Evolutionary conservation across 2,113 vertebrate species (phyloP).

Genomic region (Clinocottus analis): DNA sequence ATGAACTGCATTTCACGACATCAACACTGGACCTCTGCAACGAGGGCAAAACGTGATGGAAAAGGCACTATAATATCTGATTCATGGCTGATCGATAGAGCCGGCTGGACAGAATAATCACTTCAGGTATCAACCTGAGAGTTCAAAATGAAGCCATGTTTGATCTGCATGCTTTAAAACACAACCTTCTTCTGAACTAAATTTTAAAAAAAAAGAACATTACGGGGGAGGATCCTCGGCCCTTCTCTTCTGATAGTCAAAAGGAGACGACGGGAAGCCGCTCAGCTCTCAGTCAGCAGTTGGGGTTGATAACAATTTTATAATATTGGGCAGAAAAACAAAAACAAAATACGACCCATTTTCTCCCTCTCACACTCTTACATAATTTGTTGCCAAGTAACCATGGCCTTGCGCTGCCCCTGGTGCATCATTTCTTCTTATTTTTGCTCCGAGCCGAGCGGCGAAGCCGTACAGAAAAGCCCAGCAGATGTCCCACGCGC

Average conservation of each 20-base stretch:
- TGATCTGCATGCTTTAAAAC: not conserved
- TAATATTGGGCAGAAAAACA: conserved; percentile 8
- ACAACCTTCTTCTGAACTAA: not conserved
- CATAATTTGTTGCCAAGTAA: conserved; percentile 51
- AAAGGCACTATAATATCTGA: conserved; percentile 39
- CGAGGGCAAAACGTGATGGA: not conserved
- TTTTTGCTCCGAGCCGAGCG: conserved; percentile 15
- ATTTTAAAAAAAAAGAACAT: conserved; percentile 1
- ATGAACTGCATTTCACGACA: conserved; percentile 7
- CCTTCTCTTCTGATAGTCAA: conserved; percentile 1
- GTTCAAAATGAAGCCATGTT: conserved; percentile 12
- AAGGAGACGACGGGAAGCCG: not conserved
- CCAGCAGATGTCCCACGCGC: not conserved
- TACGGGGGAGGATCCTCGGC: not conserved
- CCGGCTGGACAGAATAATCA: conserved; percentile 2
- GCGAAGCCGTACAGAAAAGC: conserved; percentile 12
- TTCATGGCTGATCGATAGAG: conserved; percentile 23
- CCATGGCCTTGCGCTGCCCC: conserved; percentile 15
- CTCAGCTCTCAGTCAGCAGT: conserved; percentile 30
- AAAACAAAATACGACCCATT: conserved; percentile 8
- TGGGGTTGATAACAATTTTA: conserved; percentile 26
- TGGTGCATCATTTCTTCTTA: conserved; percentile 23
- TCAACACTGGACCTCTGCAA: conserved; percentile 3
- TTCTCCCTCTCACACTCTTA: not conserved
- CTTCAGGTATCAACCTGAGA: conserved; percentile 36